phyloP scores from a whole-genome alignment of 2,113 vertebrate species.

The Alethe castanea region DNA sequence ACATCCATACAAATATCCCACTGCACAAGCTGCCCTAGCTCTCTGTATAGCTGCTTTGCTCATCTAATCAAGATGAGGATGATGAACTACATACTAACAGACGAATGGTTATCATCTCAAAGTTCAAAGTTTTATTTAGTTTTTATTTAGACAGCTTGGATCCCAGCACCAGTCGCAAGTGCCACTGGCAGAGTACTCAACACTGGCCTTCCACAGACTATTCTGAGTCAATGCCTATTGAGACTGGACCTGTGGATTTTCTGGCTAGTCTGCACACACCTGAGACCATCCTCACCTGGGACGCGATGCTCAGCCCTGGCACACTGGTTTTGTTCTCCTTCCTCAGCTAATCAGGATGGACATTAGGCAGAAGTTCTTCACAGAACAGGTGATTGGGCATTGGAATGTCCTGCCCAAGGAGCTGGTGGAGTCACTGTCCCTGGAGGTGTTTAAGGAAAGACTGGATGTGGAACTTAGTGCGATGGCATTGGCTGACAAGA shows the following conservation, averaged over 20 bases:
- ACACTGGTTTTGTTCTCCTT: background rate
- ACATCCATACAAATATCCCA: background rate
- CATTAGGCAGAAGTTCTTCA: background rate
- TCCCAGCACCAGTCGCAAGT: background rate
- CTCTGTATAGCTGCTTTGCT: background rate
- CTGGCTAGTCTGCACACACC: too few relatives aligned
- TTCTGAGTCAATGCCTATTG: fast-evolving
- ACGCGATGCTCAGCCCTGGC: fast-evolving
- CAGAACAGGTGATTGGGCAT: background rate
- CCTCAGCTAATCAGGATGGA: background rate
- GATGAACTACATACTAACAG: background rate
- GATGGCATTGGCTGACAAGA: background rate
- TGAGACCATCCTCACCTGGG: background rate
- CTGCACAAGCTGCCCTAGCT: background rate
- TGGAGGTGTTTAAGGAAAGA: background rate
- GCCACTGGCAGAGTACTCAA: background rate
- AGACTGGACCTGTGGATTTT: fast-evolving
- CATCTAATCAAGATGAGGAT: background rate
- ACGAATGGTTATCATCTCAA: background rate
- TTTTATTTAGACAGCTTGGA: background rate
- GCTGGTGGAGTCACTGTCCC: background rate
- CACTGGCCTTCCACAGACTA: background rate
- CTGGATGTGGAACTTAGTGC: background rate
- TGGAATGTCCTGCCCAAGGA: background rate
- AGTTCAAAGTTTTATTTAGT: background rate